These are phyloP conservation scores for Aphrocallistes beatrix DNA, from an alignment of 37 sponge, comb jelly and placozoan genomes.

Conservation along the genomic window DNA sequence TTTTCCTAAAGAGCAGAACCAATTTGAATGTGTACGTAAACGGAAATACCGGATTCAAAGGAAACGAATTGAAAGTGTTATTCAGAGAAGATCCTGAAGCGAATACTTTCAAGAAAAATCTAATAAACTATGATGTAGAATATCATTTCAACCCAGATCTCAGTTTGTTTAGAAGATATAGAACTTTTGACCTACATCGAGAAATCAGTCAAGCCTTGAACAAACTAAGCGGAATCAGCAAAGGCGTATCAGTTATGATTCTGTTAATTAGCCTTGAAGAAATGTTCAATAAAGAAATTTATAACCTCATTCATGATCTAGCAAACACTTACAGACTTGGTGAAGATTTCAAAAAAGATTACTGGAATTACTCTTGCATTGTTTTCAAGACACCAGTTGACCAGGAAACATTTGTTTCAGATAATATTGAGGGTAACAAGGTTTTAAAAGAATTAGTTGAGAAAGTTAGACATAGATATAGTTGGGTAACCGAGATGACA, in stretches of 20 bases:
- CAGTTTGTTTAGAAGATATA: background rate
- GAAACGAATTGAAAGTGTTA: background rate
- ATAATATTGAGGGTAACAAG: too few relatives aligned
- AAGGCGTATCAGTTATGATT: background rate
- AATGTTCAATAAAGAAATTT: background rate
- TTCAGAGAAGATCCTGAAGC: too few relatives aligned
- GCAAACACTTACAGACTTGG: background rate
- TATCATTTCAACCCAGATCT: background rate
- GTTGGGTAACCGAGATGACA: too few relatives aligned
- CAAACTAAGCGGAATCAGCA: background rate
- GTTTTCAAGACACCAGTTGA: background rate
- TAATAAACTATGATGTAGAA: too few relatives aligned
- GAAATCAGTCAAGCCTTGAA: background rate
- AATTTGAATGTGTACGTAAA: background rate
- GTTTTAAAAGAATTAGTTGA: too few relatives aligned
- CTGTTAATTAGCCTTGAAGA: background rate
- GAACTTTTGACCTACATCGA: background rate
- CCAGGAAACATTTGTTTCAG: background rate
- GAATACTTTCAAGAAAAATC: too few relatives aligned
- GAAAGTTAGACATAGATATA: too few relatives aligned
- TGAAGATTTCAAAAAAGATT: background rate
- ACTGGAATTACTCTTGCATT: background rate
- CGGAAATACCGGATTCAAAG: slow-evolving; percentile 6
- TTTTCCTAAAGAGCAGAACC: background rate
- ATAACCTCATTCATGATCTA: background rate